Conservation (phyloP, 2,888 invertebrate genomes). For the Oeneis ivallda region DNA sequence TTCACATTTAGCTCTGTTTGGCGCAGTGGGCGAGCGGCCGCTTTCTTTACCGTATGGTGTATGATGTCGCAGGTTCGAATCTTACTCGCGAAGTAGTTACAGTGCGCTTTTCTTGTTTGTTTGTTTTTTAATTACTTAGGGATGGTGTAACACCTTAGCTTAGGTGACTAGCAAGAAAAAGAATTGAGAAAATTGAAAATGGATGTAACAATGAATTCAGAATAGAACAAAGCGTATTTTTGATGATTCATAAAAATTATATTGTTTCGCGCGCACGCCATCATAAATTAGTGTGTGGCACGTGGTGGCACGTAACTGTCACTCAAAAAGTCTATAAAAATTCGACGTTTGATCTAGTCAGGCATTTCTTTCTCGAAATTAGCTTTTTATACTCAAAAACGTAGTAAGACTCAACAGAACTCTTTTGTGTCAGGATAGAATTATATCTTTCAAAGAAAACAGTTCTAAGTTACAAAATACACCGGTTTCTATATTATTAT, state of each 20-base stretch:
- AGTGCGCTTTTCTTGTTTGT: too few relatives aligned
- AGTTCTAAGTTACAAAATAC: slow-evolving; percentile 41
- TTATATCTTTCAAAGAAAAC: slow-evolving; percentile 37
- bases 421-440: slow-evolving; percentile 27
- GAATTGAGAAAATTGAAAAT: too few relatives aligned
- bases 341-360: slow-evolving; percentile 1
- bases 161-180: too few relatives aligned
- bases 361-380: neutral
- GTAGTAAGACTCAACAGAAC: neutral
- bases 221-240: slow-evolving; percentile 12
- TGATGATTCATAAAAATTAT: slow-evolving; percentile 14
- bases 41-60: too few relatives aligned
- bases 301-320: slow-evolving; percentile 10
- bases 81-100: too few relatives aligned
- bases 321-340: slow-evolving; percentile 6
- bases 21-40: too few relatives aligned
- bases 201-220: neutral
- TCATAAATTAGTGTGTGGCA: neutral
- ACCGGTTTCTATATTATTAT: slow-evolving; percentile 36
- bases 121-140: too few relatives aligned
- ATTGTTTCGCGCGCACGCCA: neutral
- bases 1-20: too few relatives aligned
- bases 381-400: neutral
- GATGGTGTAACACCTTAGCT: too few relatives aligned
- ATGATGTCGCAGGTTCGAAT: too few relatives aligned